These are phyloP conservation scores for Crypturellus tataupa DNA, from an alignment of 2,797 vertebrate species.

Conservation along the genomic window DNA sequence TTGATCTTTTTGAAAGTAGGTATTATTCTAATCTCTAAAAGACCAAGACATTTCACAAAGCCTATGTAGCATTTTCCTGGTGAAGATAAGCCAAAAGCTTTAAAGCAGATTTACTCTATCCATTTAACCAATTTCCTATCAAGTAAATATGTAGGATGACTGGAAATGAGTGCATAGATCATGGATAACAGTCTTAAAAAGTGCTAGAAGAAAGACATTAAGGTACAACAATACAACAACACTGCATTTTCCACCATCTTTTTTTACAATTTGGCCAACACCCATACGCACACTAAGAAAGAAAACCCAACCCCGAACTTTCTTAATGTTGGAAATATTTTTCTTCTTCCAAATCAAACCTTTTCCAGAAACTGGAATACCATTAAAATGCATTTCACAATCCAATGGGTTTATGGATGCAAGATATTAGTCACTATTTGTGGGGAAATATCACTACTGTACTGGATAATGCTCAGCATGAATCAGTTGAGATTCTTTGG, in stretches of 20 bases:
- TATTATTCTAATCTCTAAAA: not conserved
- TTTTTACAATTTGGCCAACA: not conserved
- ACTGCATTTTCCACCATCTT: not conserved
- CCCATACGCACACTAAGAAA: rapidly evolving
- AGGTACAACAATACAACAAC: not conserved
- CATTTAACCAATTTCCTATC: slow-evolving; percentile 7
- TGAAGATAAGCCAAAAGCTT: not conserved
- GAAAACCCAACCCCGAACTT: not conserved
- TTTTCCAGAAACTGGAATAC: not conserved
- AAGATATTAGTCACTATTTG: not conserved
- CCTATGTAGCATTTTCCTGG: not conserved
- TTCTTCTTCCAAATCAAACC: not conserved
- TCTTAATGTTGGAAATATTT: not conserved
- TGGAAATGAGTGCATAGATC: not conserved
- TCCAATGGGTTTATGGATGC: not conserved
- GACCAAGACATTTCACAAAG: slow-evolving; percentile 3
- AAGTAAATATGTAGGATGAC: not conserved
- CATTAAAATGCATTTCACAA: slow-evolving; percentile 30
- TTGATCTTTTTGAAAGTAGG: not conserved
- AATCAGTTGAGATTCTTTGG: not conserved
- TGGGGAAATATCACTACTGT: slow-evolving; percentile 3
- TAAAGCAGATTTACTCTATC: not conserved
- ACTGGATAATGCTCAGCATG: slow-evolving; percentile 1
- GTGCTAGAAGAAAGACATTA: not conserved
- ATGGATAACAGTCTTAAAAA: not conserved